Evolutionary conservation across 37 sponge, comb jelly and placozoan species (phyloP).

Genomic region (Amphimedon queenslandica): DNA sequence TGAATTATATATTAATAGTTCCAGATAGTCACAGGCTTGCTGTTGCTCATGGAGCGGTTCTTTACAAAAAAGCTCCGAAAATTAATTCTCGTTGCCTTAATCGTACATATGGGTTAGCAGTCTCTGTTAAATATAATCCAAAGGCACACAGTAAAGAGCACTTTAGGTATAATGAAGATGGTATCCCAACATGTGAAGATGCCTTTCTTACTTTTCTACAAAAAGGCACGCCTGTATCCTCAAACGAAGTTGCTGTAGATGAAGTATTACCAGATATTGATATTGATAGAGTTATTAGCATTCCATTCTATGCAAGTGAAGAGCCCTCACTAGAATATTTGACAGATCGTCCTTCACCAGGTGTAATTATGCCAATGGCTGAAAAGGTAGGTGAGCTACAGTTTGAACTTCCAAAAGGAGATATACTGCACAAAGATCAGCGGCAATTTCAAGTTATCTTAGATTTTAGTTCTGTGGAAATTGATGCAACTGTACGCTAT

Average conservation of each 20-base stretch:
- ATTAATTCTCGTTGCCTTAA: conserved; percentile 9
- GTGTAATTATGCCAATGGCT: not conserved
- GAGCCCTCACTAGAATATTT: not conserved
- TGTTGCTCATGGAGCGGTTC: conserved; percentile 22
- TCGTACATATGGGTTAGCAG: conserved; percentile 33
- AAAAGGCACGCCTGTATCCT: conserved; percentile 7
- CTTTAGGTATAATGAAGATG: conserved; percentile 3
- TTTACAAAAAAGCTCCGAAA: not conserved
- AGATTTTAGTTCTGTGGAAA: conserved; percentile 33
- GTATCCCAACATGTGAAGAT: conserved; percentile 4
- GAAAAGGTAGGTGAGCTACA: conserved; percentile 5
- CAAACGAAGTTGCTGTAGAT: conserved; percentile 14
- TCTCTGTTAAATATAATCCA: conserved; percentile 10
- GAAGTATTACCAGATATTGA: not conserved
- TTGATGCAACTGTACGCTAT: conserved; percentile 9
- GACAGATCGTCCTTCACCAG: not conserved
- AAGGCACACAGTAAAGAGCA: conserved; percentile 6
- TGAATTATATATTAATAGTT: conserved; percentile 13
- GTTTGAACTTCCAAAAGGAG: conserved; percentile 14
- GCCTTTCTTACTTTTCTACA: conserved; percentile 27
- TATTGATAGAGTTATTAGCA: not conserved
- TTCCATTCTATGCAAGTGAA: conserved; percentile 2
- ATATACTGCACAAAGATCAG: not conserved
- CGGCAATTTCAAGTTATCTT: conserved; percentile 9
- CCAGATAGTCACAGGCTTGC: conserved; percentile 5